Conservation (phyloP, 1,140 invertebrate genomes). For the Pomacea maculata region DNA sequence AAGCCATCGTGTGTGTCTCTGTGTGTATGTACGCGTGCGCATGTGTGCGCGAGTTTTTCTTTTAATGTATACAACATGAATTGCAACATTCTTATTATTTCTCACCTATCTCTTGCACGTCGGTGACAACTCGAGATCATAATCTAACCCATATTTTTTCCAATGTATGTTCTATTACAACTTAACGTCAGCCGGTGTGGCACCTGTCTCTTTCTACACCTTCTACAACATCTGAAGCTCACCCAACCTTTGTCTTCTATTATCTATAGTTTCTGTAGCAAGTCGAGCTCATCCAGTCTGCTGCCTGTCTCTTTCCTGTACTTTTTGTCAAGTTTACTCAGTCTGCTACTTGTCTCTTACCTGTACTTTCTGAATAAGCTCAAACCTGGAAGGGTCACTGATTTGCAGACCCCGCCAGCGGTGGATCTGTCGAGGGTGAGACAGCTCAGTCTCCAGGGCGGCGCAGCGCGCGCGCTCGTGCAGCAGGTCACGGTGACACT, state of each 20-base stretch:
- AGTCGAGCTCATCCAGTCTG: no score
- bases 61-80: background rate
- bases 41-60: background rate
- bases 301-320: background rate
- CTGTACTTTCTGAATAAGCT: conserved; percentile 24
- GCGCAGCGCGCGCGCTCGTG: conserved; percentile 21
- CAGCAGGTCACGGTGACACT: conserved; percentile 13
- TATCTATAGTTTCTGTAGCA: no score
- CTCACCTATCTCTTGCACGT: no score
- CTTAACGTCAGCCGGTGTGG: no score
- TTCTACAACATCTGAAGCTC: no score
- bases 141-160: no score
- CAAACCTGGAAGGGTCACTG: conserved; percentile 22
- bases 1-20: background rate
- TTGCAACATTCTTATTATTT: background rate
- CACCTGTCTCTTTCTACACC: no score
- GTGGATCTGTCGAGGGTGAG: conserved; percentile 20
- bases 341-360: background rate
- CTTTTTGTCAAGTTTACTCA: background rate
- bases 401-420: conserved; percentile 20
- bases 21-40: background rate
- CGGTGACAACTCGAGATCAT: no score
- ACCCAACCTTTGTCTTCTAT: no score
- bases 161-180: no score
- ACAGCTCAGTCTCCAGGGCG: conserved; percentile 21